Evolutionary conservation across 1,140 invertebrate genomes (phyloP), one percentile per base, ranked within the genome.

Genomic region (Eumaeus atala): DNA sequence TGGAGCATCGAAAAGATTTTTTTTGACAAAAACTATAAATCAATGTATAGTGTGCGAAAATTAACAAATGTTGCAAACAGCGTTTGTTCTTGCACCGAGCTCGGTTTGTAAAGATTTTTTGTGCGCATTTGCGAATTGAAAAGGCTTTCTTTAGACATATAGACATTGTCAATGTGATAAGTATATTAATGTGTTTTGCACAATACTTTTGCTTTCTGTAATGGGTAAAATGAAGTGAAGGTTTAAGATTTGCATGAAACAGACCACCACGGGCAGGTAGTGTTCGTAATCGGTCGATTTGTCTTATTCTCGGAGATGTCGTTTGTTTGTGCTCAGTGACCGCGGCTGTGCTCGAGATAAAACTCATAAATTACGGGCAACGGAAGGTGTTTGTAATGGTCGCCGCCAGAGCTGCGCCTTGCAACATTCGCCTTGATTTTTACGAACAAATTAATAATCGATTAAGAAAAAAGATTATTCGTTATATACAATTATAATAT

Each of bases 251-350:
- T 77, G 83, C 83, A 82, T 79, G 70, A 67, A 48, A 48, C 66
- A 61, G 77, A 82, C 78, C 73, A 77, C 82, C 76, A 66, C 64
- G 72, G 58, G 70, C 77, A 84, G 83, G 81, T 84, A 84, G 80
- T 77, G 77, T 68, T 76, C 44, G 73, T 86, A 86, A 86, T 86
- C 81, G 77, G 71, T 66, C 77, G 77, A 87, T 87, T 87, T 87
- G 83, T 87, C 83, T 87, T 82, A 77, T 86, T 86, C 79, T 84
- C 77, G 61, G 72, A 67, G 70, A 74, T 70, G 80, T 77, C 72
- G 74, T 80, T 74, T 85, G 83, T 83, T 82, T 80, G 79, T 82
- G 79, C 67, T 65, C 74, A 70, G 69, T 76, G 75, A 82, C 82
- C 83, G 77, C 79, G 74, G 73, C 77, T 66, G 63, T 80, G 77